Percentiles rank a stretch among this genome's conserved stretches.
These are phyloP conservation scores for Rhyzopertha dominica DNA, from an alignment of 1,140 invertebrate genomes.

Conservation along the genomic window DNA sequence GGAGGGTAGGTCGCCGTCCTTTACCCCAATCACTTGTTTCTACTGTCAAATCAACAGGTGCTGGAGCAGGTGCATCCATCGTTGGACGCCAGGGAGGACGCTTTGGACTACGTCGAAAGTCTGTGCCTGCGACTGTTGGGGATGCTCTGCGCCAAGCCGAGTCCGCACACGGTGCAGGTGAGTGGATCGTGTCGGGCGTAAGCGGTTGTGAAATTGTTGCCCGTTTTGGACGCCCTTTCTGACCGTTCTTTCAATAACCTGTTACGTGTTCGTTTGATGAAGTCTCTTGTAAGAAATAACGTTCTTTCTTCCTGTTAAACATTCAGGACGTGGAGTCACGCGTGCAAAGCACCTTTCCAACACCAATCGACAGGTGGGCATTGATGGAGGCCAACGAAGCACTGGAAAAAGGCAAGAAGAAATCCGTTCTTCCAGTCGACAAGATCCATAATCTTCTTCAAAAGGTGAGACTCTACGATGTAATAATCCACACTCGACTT, in stretches of 20 bases:
- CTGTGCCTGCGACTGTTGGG: constrained; percentile 82
- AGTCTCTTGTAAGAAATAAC: too few relatives aligned
- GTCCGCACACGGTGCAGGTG: constrained; percentile 69
- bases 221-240: too few relatives aligned
- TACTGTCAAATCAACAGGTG: constrained; percentile 61
- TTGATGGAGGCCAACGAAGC: constrained; percentile 81
- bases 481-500: too few relatives aligned
- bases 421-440: constrained; percentile 78
- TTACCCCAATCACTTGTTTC: background rate
- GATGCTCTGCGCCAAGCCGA: constrained; percentile 81
- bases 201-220: too few relatives aligned
- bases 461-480: constrained; percentile 58
- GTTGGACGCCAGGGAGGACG: constrained; percentile 81
- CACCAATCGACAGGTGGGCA: constrained; percentile 90
- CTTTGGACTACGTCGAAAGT: constrained; percentile 87
- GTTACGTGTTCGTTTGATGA: too few relatives aligned
- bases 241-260: too few relatives aligned
- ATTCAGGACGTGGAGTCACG: constrained; percentile 85
- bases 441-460: constrained; percentile 86
- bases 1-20: constrained; percentile 68
- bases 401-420: constrained; percentile 76
- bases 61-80: constrained; percentile 86
- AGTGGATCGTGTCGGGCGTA: constrained; percentile 7
- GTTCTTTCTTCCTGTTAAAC: too few relatives aligned
- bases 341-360: constrained; percentile 86